A percentile compares a stretch with the other conserved stretches of the same genome.
phyloP scores from a whole-genome alignment of 92 coral and sea anemone genomes.

The Metridium senile region DNA sequence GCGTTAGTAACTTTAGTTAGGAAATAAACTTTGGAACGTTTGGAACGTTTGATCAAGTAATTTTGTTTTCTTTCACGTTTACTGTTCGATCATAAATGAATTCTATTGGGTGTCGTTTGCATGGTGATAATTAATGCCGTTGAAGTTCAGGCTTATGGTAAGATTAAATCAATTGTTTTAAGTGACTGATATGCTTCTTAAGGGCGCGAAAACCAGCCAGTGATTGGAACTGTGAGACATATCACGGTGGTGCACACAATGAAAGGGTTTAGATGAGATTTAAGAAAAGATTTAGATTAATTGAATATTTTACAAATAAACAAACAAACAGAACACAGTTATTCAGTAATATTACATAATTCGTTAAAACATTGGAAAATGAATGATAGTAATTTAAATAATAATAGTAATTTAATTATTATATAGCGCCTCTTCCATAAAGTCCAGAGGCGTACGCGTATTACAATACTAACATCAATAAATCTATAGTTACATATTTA shows the following conservation, averaged over 20 bases:
- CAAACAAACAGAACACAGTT: background rate
- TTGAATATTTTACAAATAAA: background rate
- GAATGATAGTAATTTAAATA: no score
- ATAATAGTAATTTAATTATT: no score
- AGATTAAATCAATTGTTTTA: constrained; percentile 5
- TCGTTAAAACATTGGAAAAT: background rate
- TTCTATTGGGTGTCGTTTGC: background rate
- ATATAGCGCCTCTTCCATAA: no score
- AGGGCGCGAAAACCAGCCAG: background rate
- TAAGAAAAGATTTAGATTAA: background rate
- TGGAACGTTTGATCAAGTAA: background rate
- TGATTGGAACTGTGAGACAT: background rate
- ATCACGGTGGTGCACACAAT: background rate
- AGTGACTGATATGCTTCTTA: constrained; percentile 5
- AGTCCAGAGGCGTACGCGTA: no score
- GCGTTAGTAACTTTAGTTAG: no score
- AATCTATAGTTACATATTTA: no score
- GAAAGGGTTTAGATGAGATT: background rate
- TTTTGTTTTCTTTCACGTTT: background rate
- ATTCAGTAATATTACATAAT: background rate
- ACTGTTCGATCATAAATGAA: background rate
- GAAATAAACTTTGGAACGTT: background rate
- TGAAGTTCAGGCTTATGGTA: background rate
- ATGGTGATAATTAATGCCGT: background rate
- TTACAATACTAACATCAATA: no score